Percentiles rank a stretch among this genome's conserved stretches.
Conservation (phyloP, 2,888 invertebrate species). For the Cotesia congregata region DNA sequence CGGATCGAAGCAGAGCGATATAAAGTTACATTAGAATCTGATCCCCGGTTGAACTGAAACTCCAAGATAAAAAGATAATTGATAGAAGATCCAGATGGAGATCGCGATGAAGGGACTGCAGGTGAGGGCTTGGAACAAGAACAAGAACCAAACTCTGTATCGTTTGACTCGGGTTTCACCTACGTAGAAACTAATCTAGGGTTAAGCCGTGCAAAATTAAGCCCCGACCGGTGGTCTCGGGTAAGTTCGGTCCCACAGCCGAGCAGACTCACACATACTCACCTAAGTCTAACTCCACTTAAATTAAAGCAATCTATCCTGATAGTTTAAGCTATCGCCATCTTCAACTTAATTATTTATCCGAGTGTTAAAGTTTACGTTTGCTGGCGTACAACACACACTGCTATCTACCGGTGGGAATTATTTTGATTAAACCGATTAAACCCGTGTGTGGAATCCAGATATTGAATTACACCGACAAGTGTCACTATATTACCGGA, state of each 20-base stretch:
- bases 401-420: not conserved
- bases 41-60: no score
- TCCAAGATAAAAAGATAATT: no score
- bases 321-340: conserved; percentile 56
- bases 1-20: no score
- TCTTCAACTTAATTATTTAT: conserved; percentile 56
- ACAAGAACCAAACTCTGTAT: not conserved
- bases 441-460: conserved; percentile 60
- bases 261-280: conserved; percentile 41
- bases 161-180: conserved; percentile 36
- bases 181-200: conserved; percentile 55
- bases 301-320: conserved; percentile 67
- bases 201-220: conserved; percentile 60
- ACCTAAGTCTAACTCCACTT: conserved; percentile 60
- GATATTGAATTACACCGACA: conserved; percentile 66
- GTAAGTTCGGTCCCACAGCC: conserved; percentile 40
- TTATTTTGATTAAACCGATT: conserved; percentile 55
- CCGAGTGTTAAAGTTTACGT: conserved; percentile 32
- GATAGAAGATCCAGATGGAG: no score
- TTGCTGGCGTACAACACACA: not conserved
- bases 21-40: no score
- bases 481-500: conserved; percentile 57
- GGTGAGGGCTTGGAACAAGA: not conserved
- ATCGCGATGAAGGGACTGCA: no score
- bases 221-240: conserved; percentile 50